Evolutionary conservation across 2,797 vertebrate species (phyloP), one percentile per base, ranked within the genome.

Genomic region (Gymnoscopelus braueri): DNA sequence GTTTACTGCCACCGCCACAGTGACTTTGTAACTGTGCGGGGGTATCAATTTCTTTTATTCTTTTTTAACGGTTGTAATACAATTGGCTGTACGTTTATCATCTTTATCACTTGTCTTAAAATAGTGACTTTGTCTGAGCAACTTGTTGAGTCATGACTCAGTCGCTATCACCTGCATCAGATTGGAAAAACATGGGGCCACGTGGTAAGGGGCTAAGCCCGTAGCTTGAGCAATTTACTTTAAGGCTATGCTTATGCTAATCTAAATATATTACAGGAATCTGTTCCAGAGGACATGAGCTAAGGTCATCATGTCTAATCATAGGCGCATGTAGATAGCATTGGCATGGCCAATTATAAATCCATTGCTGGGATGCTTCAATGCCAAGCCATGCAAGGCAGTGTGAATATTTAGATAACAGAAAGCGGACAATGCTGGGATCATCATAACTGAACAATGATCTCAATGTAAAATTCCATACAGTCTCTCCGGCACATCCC

Each of bases 281-380:
- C 63, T 71, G 80, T 66, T 89, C 47, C 72, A 65, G 72, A 55
- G 77, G 72, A 71, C 71, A 53, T 0, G 2, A 19, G 32, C 52
- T 77, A 78, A 80, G 75, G 72, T 68, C 8, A 3, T 68, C 8
- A 3, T 54, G 67, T 76, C 84, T 89, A 90, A 90, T 93, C 84
- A 89, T 84, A 87, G 75, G 44, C 49, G 11, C 50, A 65, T 82
- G 72, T 85, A 75, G 67, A 76, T 78, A 73, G 63, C 68, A 69
- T 44, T 87, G 88, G 91, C 86, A 44, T 44, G 39, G 39, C 88
- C 77, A 82, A 75, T 91, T 92, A 78, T 76, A 79, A 89, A 89
- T 80, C 77, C 85, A 84, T 59, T 59, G 77, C 81, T 82, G 39
- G 68, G 78, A 87, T 87, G 78, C 75, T 86, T 88, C 85, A 77